These are phyloP conservation scores for Hecatera dysodea DNA, from an alignment of 2,888 invertebrate genomes.

Conservation along the genomic window DNA sequence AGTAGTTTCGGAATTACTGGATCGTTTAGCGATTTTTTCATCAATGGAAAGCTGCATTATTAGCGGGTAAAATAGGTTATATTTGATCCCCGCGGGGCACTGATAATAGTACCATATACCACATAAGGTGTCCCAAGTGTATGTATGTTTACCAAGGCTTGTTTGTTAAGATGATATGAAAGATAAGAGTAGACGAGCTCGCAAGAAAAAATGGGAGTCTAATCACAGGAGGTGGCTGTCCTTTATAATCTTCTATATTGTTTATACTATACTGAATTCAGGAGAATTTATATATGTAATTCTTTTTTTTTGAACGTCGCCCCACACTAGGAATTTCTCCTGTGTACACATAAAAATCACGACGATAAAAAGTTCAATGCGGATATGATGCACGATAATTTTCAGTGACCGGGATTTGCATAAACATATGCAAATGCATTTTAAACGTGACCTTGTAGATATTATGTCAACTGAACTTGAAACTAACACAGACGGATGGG, in stretches of 20 bases:
- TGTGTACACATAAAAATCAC: slow-evolving; percentile 3
- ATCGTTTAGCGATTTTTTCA: too few species aligned
- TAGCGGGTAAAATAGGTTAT: too few species aligned
- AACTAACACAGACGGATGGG: slow-evolving; percentile 35
- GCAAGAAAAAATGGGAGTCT: slow-evolving; percentile 10
- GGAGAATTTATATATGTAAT: too few species aligned
- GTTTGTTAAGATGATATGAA: slow-evolving; percentile 44
- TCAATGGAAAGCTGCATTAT: too few species aligned
- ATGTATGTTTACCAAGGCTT: slow-evolving; percentile 36
- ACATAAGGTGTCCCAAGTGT: slow-evolving; percentile 31
- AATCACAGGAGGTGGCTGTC: background rate
- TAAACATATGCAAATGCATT: slow-evolving; percentile 42
- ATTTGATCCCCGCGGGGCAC: too few species aligned
- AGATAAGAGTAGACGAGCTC: slow-evolving; percentile 13
- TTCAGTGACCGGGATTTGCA: slow-evolving; percentile 37
- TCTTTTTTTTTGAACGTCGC: too few species aligned
- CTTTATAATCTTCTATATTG: background rate
- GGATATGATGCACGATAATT: slow-evolving; percentile 26
- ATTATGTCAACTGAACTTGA: slow-evolving; percentile 43
- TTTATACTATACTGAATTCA: background rate
- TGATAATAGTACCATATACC: slow-evolving; percentile 18
- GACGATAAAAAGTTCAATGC: slow-evolving; percentile 3
- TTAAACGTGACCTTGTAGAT: slow-evolving; percentile 43
- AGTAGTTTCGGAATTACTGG: too few species aligned
- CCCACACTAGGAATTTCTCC: too few species aligned